Percentiles rank a stretch among this genome's conserved stretches.
These are phyloP conservation scores for Hypsopygia costalis DNA, from an alignment of 2,888 invertebrate species.

Conservation along the genomic window DNA sequence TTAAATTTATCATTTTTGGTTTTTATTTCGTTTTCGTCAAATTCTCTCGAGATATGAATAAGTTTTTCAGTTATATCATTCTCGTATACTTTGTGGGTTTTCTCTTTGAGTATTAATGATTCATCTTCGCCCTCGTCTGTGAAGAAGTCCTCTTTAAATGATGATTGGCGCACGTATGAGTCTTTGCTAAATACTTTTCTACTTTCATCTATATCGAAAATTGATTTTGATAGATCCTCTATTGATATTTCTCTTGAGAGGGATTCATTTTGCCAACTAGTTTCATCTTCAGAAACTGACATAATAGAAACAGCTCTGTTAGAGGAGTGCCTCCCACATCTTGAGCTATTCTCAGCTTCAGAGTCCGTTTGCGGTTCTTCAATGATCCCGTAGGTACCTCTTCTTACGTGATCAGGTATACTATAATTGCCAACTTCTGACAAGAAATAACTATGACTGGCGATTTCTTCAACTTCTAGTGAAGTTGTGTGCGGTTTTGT, in stretches of 20 bases:
- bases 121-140: constrained; percentile 66
- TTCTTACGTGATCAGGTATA: constrained; percentile 63
- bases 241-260: constrained; percentile 80
- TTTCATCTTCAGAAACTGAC: constrained; percentile 83
- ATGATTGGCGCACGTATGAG: constrained; percentile 64
- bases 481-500: constrained; percentile 75
- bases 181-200: constrained; percentile 76
- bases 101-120: constrained; percentile 58
- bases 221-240: constrained; percentile 77
- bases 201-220: constrained; percentile 72
- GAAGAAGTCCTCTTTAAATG: constrained; percentile 71
- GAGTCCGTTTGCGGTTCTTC: constrained; percentile 77
- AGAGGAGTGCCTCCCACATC: constrained; percentile 42
- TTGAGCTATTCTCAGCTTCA: constrained; percentile 67
- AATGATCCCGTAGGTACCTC: constrained; percentile 71
- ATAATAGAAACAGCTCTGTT: constrained; percentile 83
- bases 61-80: constrained; percentile 73
- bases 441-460: constrained; percentile 79
- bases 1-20: constrained; percentile 50
- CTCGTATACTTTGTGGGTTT: constrained; percentile 65
- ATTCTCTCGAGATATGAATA: constrained; percentile 68
- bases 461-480: constrained; percentile 81
- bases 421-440: constrained; percentile 74
- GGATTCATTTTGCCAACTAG: constrained; percentile 75
- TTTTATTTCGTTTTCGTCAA: constrained; percentile 59